Base-by-base conservation (phyloP, 1,140 invertebrate genomes). In the Lerema accius region DNA sequence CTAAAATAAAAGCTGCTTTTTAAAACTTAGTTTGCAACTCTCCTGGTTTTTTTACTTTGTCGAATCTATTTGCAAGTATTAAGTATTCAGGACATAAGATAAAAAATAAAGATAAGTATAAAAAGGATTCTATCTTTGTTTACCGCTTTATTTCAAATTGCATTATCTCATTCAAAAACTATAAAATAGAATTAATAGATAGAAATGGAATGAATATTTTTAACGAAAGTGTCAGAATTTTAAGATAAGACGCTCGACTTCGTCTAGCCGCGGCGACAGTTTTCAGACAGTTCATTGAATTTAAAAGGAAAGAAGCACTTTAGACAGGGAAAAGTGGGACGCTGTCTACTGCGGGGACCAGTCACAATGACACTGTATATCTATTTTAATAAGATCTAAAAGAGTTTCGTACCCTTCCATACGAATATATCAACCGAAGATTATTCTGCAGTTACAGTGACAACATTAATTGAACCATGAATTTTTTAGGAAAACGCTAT, bases 211-310 rank as follows among this genome's bases (percentile, higher is more conserved):
- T 23, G 19, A 3, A 5, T 23, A 23, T 2, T 23, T 23, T 23
- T 23, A 32, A 7, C 9, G 28, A 7, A 7, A 32, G 28, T 2
- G 2, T 3, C 9, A 32, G 9, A 4, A 32, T 32, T 32, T 32
- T 9, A 32, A 32, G 28, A 37, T 23, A 53, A 37, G 37, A 53
- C 13, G 13, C 50, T 53, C 37, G 10, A 10, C 37, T 53, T 40
- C 11, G 11, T 53, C 37, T 53, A 53, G 37, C 40, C 9, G 4
- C 1, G 7, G 50, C 10, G 50, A 53, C 37, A 40, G 35, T 53
- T 53, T n/a, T 40, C 10, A 53, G 50, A 53, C 37, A 28, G 35
- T 10, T 40, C 39, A 55, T 42, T 55, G 37, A 55, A 55, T 55
- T 26, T 26, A 55, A 55, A 55, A 42, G 51, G 11, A 19, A 39